A percentile compares a stretch with the other conserved stretches of the same genome.
Conservation (phyloP, 2,888 invertebrate species). For the Lithodes maja region DNA sequence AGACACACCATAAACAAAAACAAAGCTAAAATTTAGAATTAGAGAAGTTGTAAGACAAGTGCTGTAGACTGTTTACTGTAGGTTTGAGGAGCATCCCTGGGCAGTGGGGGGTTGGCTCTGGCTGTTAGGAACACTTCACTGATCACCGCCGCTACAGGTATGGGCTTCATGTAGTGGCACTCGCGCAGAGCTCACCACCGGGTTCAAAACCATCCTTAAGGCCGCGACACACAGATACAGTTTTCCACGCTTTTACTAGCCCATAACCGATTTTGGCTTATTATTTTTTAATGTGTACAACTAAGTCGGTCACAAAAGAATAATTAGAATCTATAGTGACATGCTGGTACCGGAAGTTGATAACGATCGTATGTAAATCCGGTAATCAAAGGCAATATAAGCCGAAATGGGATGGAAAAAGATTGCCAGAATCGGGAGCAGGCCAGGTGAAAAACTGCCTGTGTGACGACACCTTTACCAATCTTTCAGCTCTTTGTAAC, state of each 20-base stretch:
- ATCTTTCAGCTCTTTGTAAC: slow-evolving; percentile 33
- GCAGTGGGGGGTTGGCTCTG: slow-evolving; percentile 29
- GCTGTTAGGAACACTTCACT: slow-evolving; percentile 38
- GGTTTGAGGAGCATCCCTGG: slow-evolving; percentile 38
- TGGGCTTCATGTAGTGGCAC: slow-evolving; percentile 33
- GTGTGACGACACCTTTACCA: background rate
- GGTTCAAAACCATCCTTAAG: slow-evolving; percentile 18
- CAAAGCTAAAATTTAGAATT: slow-evolving; percentile 39
- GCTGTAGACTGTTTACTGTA: slow-evolving; percentile 56
- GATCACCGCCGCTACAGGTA: slow-evolving; percentile 29
- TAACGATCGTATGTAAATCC: no score
- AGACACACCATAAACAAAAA: slow-evolving; percentile 32
- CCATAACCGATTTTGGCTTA: background rate
- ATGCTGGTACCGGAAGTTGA: no score
- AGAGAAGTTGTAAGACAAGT: slow-evolving; percentile 52
- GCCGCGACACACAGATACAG: background rate
- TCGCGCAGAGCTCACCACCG: slow-evolving; percentile 30
- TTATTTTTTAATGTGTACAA: background rate
- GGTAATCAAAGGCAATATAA: no score
- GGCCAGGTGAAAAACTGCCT: no score
- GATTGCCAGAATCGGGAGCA: no score
- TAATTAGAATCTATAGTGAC: no score
- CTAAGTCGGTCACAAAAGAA: no score
- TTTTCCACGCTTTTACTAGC: no score
- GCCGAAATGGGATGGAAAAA: no score